phyloP scores from a whole-genome alignment of 2,888 invertebrate genomes.

The Drosophila niveifrons region DNA sequence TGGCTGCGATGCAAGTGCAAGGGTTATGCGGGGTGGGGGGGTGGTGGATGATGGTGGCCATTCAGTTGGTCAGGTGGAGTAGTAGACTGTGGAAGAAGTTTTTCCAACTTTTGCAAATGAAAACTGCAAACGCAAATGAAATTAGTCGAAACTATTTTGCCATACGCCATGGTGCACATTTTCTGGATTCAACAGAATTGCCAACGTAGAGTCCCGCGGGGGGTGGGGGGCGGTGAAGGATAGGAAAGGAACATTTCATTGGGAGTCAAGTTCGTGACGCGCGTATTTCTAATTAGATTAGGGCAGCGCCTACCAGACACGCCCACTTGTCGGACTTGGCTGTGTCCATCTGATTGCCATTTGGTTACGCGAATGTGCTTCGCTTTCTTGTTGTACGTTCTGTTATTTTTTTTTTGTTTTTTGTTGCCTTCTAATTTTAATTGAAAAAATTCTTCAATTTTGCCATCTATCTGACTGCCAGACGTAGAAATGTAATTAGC shows the following conservation, averaged over 20 bases:
- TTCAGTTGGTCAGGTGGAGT: background rate
- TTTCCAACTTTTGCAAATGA: slow-evolving; percentile 63
- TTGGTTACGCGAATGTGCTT: slow-evolving; percentile 44
- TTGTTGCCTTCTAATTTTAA: slow-evolving; percentile 65
- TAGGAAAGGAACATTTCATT: slow-evolving; percentile 1
- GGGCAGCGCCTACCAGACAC: slow-evolving; percentile 49
- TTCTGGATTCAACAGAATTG: slow-evolving; percentile 28
- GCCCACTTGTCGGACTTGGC: slow-evolving; percentile 40
- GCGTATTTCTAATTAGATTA: slow-evolving; percentile 81
- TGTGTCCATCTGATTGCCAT: slow-evolving; percentile 65
- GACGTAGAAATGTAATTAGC: slow-evolving; percentile 76
- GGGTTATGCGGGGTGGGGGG: background rate
- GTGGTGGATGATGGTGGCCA: no score
- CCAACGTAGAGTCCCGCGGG: no score
- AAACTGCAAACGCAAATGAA: slow-evolving; percentile 77
- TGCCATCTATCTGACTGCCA: slow-evolving; percentile 74
- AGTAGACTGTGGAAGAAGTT: slow-evolving; percentile 44
- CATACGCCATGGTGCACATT: slow-evolving; percentile 45
- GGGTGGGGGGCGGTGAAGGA: no score
- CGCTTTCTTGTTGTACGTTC: slow-evolving; percentile 29
- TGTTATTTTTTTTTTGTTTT: slow-evolving; percentile 13
- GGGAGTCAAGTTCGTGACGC: slow-evolving; percentile 79
- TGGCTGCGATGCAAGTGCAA: slow-evolving; percentile 13
- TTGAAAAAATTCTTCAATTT: slow-evolving; percentile 80
- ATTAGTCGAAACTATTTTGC: slow-evolving; percentile 76